Evolutionary conservation across 2,888 invertebrate genomes (phyloP).

Genomic region (Cosmopolites sordidus): DNA sequence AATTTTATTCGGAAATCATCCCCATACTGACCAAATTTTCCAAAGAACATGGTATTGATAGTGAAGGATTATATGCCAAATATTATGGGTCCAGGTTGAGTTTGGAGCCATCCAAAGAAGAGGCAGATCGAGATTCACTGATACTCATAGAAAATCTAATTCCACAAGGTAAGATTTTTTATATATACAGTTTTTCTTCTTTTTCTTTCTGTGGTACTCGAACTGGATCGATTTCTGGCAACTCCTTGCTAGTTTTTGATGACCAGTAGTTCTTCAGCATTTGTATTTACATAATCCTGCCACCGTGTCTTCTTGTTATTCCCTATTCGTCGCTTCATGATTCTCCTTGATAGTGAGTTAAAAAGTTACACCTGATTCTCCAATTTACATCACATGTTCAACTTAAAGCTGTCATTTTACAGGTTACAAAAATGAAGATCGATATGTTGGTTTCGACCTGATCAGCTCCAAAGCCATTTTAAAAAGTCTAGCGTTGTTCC

Average conservation of each 20-base stretch:
- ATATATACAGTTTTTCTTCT: no score
- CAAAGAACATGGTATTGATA: background rate
- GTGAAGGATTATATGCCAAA: background rate
- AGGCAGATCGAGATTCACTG: background rate
- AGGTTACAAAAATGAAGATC: conserved; percentile 18
- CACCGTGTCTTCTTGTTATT: no score
- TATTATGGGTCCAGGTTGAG: conserved; percentile 8
- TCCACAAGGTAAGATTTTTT: conserved; percentile 5
- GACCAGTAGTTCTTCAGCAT: no score
- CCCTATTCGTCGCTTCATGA: no score
- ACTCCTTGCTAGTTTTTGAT: no score
- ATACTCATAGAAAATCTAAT: conserved; percentile 10
- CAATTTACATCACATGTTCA: no score
- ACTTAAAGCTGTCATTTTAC: conserved; percentile 1
- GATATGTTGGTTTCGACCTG: conserved; percentile 13
- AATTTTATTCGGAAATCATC: conserved; percentile 8
- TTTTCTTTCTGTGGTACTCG: no score
- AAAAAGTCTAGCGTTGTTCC: conserved; percentile 12
- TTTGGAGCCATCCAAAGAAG: background rate
- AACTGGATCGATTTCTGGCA: no score
- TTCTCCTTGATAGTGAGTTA: no score
- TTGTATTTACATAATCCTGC: no score
- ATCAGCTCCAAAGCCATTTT: conserved; percentile 12
- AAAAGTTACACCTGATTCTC: no score
- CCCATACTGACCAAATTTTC: conserved; percentile 4